Evolutionary conservation across 2,113 vertebrate species (phyloP).

Genomic region (Toxotes jaculatrix): DNA sequence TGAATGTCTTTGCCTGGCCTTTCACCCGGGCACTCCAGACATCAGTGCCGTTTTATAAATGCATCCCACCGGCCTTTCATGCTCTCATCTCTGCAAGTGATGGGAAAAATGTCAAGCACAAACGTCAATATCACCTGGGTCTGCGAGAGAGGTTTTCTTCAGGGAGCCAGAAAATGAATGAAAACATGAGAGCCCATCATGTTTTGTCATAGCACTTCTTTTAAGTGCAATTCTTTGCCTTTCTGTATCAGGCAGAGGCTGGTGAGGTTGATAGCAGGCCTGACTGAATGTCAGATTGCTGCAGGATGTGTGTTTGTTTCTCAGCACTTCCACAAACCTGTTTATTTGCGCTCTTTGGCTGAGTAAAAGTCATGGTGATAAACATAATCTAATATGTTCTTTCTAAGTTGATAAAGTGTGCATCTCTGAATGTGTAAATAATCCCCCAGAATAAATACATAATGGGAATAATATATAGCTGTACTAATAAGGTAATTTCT

Average conservation of each 20-base stretch:
- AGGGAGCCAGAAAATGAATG: conserved; percentile 60
- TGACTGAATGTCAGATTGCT: conserved; percentile 12
- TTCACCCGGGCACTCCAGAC: conserved; percentile 57
- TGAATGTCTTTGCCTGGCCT: conserved; percentile 55
- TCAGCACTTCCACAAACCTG: conserved; percentile 21
- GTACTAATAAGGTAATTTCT: background rate
- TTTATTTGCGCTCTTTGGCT: background rate
- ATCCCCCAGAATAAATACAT: background rate
- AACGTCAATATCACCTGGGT: conserved; percentile 63
- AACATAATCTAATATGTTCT: background rate
- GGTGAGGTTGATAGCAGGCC: conserved; percentile 31
- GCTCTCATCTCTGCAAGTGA: conserved; percentile 58
- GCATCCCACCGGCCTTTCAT: conserved; percentile 45
- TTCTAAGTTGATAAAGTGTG: background rate
- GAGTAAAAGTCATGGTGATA: background rate
- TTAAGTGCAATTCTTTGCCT: conserved; percentile 37
- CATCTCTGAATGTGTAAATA: background rate
- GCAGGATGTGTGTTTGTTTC: conserved; percentile 16
- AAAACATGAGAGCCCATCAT: conserved; percentile 67
- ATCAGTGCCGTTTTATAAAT: conserved; percentile 54
- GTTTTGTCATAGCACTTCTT: conserved; percentile 50
- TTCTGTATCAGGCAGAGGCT: conserved; percentile 30
- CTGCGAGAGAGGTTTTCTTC: conserved; percentile 61
- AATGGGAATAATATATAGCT: background rate
- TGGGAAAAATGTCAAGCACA: conserved; percentile 66